Evolutionary conservation across 2,888 invertebrate genomes (phyloP).

Genomic region (Platyscelio sp.): DNA sequence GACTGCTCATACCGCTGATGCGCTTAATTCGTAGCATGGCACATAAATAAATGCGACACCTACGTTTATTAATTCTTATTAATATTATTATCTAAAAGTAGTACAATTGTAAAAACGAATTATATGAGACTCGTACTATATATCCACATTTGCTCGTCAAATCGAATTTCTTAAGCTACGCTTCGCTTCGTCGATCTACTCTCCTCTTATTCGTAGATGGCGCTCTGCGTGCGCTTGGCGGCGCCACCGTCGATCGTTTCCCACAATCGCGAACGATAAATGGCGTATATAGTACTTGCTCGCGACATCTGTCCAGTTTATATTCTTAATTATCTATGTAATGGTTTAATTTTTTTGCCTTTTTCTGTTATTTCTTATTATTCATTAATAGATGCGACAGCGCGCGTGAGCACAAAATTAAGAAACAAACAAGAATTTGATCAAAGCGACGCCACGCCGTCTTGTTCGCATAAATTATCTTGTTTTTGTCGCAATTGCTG

Average conservation of each 20-base stretch:
- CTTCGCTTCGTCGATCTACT: conserved; percentile 43
- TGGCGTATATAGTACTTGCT: conserved; percentile 73
- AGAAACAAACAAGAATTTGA: background rate
- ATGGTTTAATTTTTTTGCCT: conserved; percentile 56
- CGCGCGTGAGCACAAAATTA: conserved; percentile 52
- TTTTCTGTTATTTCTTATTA: too few relatives aligned
- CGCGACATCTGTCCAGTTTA: conserved; percentile 82
- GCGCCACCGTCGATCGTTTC: conserved; percentile 48
- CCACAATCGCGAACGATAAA: conserved; percentile 50
- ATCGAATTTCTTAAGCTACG: conserved; percentile 58
- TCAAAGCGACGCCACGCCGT: conserved; percentile 42
- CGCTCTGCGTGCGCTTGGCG: conserved; percentile 16
- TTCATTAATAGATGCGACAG: conserved; percentile 73
- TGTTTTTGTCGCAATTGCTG: conserved; percentile 4
- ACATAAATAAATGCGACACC: conserved; percentile 81
- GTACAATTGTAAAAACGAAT: conserved; percentile 83
- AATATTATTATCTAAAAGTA: conserved; percentile 81
- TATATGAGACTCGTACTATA: conserved; percentile 79
- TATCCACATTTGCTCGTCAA: conserved; percentile 63
- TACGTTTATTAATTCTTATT: conserved; percentile 77
- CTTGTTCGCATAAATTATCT: conserved; percentile 29
- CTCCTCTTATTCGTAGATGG: conserved; percentile 24
- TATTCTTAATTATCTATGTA: conserved; percentile 77
- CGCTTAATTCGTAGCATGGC: conserved; percentile 75
- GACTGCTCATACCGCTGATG: conserved; percentile 65